Conservation (phyloP, 2,888 invertebrate species). For the Caenorhabditis plicata region DNA sequence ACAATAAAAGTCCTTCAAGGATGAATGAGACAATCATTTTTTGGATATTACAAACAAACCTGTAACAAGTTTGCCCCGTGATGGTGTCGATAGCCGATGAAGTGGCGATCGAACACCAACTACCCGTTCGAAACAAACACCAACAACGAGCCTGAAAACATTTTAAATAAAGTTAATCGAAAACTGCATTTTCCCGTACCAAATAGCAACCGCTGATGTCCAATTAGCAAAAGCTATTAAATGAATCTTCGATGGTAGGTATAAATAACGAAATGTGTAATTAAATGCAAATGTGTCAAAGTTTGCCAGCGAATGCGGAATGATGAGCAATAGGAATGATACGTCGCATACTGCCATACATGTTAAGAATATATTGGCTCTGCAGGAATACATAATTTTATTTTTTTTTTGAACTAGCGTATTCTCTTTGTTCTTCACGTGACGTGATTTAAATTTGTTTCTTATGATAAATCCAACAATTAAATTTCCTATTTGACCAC, state of each 20-base stretch:
- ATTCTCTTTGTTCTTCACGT: no score
- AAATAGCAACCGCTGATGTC: slow-evolving; percentile 60
- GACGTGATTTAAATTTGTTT: no score
- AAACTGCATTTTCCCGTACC: slow-evolving; percentile 27
- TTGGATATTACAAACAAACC: background rate
- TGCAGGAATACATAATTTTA: background rate
- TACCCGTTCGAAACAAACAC: slow-evolving; percentile 59
- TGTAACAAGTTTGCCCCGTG: slow-evolving; percentile 21
- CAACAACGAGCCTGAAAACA: slow-evolving; percentile 51
- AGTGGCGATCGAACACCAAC: slow-evolving; percentile 58
- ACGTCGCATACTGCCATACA: slow-evolving; percentile 61
- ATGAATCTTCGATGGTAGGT: slow-evolving; percentile 54
- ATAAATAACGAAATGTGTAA: slow-evolving; percentile 52
- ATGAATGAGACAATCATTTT: background rate
- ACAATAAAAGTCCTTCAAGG: slow-evolving; percentile 25
- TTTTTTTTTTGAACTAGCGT: no score
- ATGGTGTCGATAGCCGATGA: slow-evolving; percentile 35
- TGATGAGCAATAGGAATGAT: slow-evolving; percentile 56
- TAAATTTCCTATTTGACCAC: no score
- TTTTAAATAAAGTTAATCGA: background rate
- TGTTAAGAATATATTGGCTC: slow-evolving; percentile 59
- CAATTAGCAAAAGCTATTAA: slow-evolving; percentile 59
- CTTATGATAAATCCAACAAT: no score
- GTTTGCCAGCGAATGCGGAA: slow-evolving; percentile 60
- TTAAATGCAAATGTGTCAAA: slow-evolving; percentile 51